Base-by-base conservation (phyloP, 2,113 vertebrate species). In the Tenrec ecaudatus region DNA sequence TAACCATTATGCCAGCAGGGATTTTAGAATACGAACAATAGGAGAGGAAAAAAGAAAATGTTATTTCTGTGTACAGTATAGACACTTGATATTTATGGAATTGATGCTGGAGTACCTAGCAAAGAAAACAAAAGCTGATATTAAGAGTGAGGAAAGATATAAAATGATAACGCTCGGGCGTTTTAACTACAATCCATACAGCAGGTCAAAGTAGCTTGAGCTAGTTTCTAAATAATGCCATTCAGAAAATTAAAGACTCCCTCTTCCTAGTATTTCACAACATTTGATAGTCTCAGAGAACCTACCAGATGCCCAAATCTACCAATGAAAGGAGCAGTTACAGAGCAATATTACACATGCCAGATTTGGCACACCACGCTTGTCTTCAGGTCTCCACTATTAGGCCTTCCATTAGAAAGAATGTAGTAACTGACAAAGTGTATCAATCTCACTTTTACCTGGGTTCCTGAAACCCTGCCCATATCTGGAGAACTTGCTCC, bases 311-410 rank as follows among this genome's bases (percentile, higher is more conserved):
- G 3, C 10, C 10, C 7, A 16, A 69, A 5, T 19, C 77, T 36
- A 0, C 1, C 29, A 40, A 53, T 3, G 80, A 27, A 66, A 69
- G 19, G 15, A 36, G 9, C 0, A 76, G 71, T 33, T 53, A 0
- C 23, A 22, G 3, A n/a, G 6, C 36, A 27, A 12, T 25, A 12
- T 25, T 1, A 23, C 5, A 6, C 6, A 6, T 38, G 23, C 36
- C 4, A 75, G 20, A 6, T 29, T 27, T 27, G 27, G 7, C 40
- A 22, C 0, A 1, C 1, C 6, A 20, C 3, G 0, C n/a, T 66
- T 57, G 29, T 87, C 64, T 23, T 1, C 15, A 11, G 14, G 8
- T 40, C 10, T 27, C 29, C 11, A 1, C 31, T 17, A 86, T 57
- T 69, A 80, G n/a, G 5, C 2, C 17, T 57, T 19, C 40, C 15